Percentiles rank a stretch among this genome's conserved stretches.
phyloP scores from a whole-genome alignment of 2,888 invertebrate species.

The Platycheirus albimanus region DNA sequence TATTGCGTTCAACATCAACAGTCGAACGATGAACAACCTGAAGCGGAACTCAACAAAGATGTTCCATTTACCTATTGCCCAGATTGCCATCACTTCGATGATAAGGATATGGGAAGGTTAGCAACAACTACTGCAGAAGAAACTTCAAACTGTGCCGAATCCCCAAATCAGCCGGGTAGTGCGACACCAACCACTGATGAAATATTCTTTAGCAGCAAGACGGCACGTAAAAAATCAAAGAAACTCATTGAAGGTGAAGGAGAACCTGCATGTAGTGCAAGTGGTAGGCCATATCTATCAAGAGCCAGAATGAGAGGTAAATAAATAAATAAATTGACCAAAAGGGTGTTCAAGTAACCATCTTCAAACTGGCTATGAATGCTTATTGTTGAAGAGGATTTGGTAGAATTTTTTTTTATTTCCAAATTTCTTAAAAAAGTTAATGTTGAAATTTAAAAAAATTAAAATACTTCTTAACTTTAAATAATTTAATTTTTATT shows the following conservation, averaged over 20 bases:
- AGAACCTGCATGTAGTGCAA: constrained; percentile 48
- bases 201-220: constrained; percentile 77
- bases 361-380: no score
- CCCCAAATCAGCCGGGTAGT: constrained; percentile 75
- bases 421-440: no score
- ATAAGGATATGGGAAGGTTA: constrained; percentile 75
- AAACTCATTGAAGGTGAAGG: constrained; percentile 39
- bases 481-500: no score
- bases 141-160: constrained; percentile 65
- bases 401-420: no score
- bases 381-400: no score
- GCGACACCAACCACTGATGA: constrained; percentile 75
- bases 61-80: constrained; percentile 62
- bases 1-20: constrained; percentile 48
- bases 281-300: constrained; percentile 81
- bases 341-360: constrained; percentile 20
- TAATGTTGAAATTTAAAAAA: no score
- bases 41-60: constrained; percentile 42
- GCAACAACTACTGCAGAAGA: constrained; percentile 72
- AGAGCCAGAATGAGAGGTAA: constrained; percentile 92
- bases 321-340: constrained; percentile 15
- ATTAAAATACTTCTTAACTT: no score
- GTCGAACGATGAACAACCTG: constrained; percentile 29
- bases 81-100: constrained; percentile 65
- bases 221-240: constrained; percentile 62